A percentile compares a stretch with the other conserved stretches of the same genome.
These are phyloP conservation scores for Cataglyphis rosenhaueri DNA, from an alignment of 2,888 invertebrate genomes.

Conservation along the genomic window DNA sequence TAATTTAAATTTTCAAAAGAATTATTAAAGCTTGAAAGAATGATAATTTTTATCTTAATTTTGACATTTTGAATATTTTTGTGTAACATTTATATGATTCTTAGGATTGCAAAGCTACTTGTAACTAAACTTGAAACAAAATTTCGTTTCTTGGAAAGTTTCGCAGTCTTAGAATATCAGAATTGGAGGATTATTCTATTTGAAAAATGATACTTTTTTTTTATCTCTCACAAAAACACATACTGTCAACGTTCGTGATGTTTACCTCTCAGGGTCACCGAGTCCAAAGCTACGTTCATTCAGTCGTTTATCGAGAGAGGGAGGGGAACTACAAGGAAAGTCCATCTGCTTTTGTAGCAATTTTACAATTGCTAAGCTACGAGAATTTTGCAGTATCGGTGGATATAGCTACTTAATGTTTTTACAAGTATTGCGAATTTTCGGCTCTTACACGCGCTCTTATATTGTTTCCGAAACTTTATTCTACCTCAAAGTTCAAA, in stretches of 20 bases:
- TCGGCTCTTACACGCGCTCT: background rate
- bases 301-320: background rate
- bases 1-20: background rate
- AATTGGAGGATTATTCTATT: background rate
- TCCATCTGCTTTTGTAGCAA: background rate
- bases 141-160: background rate
- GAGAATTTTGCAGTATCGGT: background rate
- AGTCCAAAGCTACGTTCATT: constrained; percentile 27
- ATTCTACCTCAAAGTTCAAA: background rate
- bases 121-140: background rate
- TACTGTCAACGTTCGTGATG: background rate
- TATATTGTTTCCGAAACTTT: constrained; percentile 6
- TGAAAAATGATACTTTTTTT: background rate
- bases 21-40: background rate
- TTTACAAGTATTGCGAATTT: constrained; percentile 24
- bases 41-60: background rate
- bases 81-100: background rate
- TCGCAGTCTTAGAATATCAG: background rate
- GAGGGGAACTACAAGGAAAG: background rate
- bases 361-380: background rate
- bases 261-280: background rate
- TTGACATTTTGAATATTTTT: background rate
- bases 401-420: background rate
- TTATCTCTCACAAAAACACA: background rate
- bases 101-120: background rate